Percentiles rank a stretch among this genome's conserved stretches.
Evolutionary conservation across 2,888 invertebrate genomes (phyloP).

Genomic region (Smittia aterrima): DNA sequence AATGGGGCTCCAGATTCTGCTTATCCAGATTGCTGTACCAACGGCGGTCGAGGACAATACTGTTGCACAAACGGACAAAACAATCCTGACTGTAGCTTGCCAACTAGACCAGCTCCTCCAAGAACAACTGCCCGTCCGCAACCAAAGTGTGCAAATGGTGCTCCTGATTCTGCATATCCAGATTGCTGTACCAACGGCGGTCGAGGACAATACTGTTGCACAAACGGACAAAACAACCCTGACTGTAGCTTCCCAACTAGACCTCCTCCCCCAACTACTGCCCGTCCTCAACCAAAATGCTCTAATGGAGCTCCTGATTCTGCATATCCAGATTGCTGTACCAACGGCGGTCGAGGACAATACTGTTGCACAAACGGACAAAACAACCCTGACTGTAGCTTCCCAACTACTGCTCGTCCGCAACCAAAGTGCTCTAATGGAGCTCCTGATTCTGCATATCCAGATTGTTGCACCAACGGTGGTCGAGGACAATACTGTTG

Average conservation of each 20-base stretch:
- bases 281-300: not conserved
- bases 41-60: not conserved
- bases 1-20: not conserved
- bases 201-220: slow-evolving; percentile 5
- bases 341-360: not conserved
- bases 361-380: slow-evolving; percentile 26
- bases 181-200: not conserved
- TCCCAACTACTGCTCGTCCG: not conserved
- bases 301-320: not conserved
- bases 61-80: slow-evolving; percentile 20
- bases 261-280: too few species aligned
- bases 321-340: slow-evolving; percentile 2
- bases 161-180: not conserved
- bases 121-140: not conserved
- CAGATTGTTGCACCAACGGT: slow-evolving; percentile 8
- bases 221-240: slow-evolving; percentile 18
- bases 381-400: not conserved
- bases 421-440: not conserved
- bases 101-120: not conserved
- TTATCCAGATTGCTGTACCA: slow-evolving; percentile 6
- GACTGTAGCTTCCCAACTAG: not conserved
- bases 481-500: not conserved
- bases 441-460: not conserved
- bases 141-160: slow-evolving; percentile 6
- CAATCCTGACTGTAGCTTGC: not conserved